Percentiles rank a stretch among this genome's conserved stretches.
These are phyloP conservation scores for Zosterops pallidus DNA, from an alignment of 2,113 vertebrate species.

Conservation along the genomic window DNA sequence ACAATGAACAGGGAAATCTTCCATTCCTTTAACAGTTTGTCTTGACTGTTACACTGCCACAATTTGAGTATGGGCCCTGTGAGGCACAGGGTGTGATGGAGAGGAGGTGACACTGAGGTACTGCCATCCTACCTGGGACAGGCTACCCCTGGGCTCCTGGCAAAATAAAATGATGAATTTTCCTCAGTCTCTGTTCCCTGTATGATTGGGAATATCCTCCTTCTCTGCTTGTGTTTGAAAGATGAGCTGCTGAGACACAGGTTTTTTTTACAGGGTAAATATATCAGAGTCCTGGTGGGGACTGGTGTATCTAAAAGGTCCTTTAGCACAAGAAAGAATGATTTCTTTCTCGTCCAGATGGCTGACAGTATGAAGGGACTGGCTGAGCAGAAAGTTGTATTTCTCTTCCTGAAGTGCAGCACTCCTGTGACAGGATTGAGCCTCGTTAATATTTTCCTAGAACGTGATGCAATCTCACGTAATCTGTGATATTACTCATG, in stretches of 20 bases:
- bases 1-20: not conserved
- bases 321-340: not conserved
- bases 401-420: not conserved
- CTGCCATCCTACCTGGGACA: accelerated
- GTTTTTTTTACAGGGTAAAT: not conserved
- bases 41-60: not conserved
- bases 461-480: accelerated
- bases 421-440: not conserved
- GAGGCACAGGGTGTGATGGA: not conserved
- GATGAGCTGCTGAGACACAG: not conserved
- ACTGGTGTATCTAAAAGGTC: not conserved
- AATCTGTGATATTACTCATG: not conserved
- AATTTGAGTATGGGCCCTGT: not conserved
- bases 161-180: not conserved
- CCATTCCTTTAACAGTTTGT: not conserved
- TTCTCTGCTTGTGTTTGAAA: not conserved
- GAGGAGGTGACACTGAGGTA: not conserved
- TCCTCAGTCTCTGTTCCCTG: not conserved
- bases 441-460: not conserved
- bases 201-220: not conserved
- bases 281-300: not conserved
- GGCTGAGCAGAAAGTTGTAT: not conserved
- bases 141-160: not conserved
- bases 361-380: not conserved
- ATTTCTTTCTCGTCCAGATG: not conserved